Conservation (phyloP, 1,140 invertebrate species). For the Pachypsylla venusta region DNA sequence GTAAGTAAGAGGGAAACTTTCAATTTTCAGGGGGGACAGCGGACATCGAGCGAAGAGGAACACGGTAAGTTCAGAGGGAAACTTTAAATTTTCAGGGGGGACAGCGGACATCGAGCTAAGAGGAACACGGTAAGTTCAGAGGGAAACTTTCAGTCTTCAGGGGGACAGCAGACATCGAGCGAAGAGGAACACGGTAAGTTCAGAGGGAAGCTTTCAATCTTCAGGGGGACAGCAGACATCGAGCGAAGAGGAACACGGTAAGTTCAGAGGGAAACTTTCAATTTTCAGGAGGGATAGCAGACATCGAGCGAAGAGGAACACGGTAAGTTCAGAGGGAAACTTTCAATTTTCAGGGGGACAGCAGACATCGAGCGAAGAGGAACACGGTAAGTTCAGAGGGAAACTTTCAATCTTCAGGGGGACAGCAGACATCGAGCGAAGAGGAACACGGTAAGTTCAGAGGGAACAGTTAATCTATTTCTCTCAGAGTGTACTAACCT, state of each 20-base stretch:
- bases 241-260: slow-evolving; percentile 41
- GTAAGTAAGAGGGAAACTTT: slow-evolving; percentile 23
- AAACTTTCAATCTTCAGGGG: not conserved
- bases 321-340: slow-evolving; percentile 24
- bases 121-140: slow-evolving; percentile 34
- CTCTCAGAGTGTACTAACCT: no score
- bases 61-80: slow-evolving; percentile 28
- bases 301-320: no score
- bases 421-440: no score
- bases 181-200: slow-evolving; percentile 38
- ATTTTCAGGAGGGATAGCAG: slow-evolving; percentile 9
- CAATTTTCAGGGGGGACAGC: slow-evolving; percentile 6
- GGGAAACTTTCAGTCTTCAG: not conserved
- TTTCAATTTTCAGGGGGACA: slow-evolving; percentile 1
- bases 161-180: slow-evolving; percentile 31
- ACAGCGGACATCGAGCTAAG: slow-evolving; percentile 38
- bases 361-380: slow-evolving; percentile 40
- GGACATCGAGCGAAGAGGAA: slow-evolving; percentile 40
- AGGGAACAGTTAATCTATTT: no score
- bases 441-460: no score
- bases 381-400: slow-evolving; percentile 30
- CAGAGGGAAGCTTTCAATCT: slow-evolving; percentile 17
- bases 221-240: slow-evolving; percentile 25
- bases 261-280: slow-evolving; percentile 19
- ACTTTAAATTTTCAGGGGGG: slow-evolving; percentile 8